Conservation (phyloP, 2,888 invertebrate genomes). For the Sthenelais limicola region DNA sequence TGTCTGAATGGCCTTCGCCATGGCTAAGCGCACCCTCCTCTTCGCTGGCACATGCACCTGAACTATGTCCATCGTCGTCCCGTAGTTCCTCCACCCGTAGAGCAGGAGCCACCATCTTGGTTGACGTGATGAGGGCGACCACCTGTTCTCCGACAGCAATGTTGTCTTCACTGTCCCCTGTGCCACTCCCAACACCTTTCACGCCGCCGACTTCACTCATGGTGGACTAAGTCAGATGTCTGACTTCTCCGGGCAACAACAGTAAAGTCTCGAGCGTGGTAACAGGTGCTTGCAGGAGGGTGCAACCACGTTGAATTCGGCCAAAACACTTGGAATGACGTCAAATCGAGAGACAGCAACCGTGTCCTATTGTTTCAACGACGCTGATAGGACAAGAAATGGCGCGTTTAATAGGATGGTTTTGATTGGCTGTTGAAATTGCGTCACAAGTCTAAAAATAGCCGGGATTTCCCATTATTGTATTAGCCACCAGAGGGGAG, state of each 20-base stretch:
- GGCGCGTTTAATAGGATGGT: not conserved
- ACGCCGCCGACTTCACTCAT: constrained; percentile 44
- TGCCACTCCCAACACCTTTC: constrained; percentile 34
- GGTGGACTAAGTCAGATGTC: constrained; percentile 43
- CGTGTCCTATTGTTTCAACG: not conserved
- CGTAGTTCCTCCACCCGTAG: constrained; percentile 64
- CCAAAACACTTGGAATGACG: constrained; percentile 40
- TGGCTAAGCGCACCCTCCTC: constrained; percentile 46
- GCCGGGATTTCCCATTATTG: constrained; percentile 1
- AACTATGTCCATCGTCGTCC: constrained; percentile 53
- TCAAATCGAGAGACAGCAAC: constrained; percentile 19
- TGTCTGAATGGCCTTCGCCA: constrained; percentile 37
- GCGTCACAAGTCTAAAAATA: constrained; percentile 14
- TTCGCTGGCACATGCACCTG: constrained; percentile 45
- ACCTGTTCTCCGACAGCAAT: not conserved
- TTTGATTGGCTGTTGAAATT: constrained; percentile 7
- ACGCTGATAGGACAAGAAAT: not conserved
- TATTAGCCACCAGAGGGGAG: no score
- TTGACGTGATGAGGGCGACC: not conserved
- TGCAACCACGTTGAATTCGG: constrained; percentile 39
- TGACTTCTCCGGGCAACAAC: constrained; percentile 41
- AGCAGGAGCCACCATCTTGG: constrained; percentile 53
- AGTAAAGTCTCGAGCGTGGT: constrained; percentile 39
- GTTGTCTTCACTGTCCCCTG: not conserved
- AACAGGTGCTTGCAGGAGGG: constrained; percentile 39